A percentile compares a stretch with the other conserved stretches of the same genome.
These are phyloP conservation scores for Archocentrus centrarchus DNA, from an alignment of 2,113 vertebrate species.

Conservation along the genomic window DNA sequence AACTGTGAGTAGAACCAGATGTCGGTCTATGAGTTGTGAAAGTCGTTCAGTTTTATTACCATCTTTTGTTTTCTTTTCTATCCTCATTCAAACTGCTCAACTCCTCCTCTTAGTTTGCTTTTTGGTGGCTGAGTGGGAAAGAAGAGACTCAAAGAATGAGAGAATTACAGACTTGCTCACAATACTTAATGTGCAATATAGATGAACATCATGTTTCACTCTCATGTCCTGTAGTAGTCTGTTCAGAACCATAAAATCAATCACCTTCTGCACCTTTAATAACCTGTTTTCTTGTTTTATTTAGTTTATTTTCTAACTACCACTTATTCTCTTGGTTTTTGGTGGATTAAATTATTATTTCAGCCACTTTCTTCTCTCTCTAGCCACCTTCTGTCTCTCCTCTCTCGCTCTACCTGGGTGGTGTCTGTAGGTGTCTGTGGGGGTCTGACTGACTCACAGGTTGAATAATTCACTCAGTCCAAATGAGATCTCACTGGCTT, in stretches of 20 bases:
- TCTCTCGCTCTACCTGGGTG: background rate
- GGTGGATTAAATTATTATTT: conserved; percentile 3
- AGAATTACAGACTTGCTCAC: background rate
- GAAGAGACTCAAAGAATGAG: background rate
- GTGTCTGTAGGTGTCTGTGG: conserved; percentile 40
- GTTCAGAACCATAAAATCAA: background rate
- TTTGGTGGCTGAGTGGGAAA: background rate
- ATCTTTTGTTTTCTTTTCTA: background rate
- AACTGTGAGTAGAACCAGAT: background rate
- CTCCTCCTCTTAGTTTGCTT: background rate
- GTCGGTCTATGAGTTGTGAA: background rate
- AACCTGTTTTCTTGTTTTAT: background rate
- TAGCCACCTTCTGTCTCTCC: background rate
- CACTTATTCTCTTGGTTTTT: background rate
- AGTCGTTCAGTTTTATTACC: background rate
- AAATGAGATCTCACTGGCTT: conserved; percentile 55
- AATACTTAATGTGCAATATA: background rate
- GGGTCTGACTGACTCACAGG: conserved; percentile 22
- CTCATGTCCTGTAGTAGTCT: background rate
- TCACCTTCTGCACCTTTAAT: background rate
- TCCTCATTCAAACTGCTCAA: background rate
- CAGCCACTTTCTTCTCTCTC: background rate
- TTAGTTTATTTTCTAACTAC: background rate
- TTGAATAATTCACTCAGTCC: conserved; percentile 64
- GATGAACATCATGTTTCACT: background rate